Conservation (phyloP, 2,797 vertebrate genomes). For the Hirundo rustica region DNA sequence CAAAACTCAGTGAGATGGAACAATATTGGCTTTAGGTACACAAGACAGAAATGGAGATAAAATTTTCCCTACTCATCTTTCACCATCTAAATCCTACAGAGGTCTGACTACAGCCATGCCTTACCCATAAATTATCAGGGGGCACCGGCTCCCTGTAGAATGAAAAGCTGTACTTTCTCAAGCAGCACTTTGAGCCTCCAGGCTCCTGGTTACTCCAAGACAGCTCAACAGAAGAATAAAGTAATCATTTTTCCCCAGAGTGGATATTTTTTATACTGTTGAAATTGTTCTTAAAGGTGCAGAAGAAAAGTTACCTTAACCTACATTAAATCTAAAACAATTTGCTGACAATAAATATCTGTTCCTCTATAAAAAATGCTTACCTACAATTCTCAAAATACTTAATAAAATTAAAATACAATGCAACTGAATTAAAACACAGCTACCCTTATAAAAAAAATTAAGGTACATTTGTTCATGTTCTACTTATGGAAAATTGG, state of each 20-base stretch:
- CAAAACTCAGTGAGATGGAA: constrained; percentile 3
- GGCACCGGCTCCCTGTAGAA: not conserved
- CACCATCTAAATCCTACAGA: not conserved
- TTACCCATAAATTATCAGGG: not conserved
- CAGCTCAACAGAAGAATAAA: not conserved
- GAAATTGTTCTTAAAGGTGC: constrained; percentile 2
- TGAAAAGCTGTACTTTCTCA: constrained; percentile 16
- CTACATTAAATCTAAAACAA: constrained; percentile 5
- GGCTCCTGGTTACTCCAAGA: not conserved
- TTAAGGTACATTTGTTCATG: not conserved
- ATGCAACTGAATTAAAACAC: not conserved
- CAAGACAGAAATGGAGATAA: not conserved
- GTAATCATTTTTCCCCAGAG: not conserved
- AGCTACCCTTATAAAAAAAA: not conserved
- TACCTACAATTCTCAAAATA: not conserved
- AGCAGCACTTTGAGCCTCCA: not conserved
- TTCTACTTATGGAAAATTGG: not conserved
- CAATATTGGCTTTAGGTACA: constrained; percentile 14
- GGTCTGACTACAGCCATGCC: not conserved
- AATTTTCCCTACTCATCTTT: constrained; percentile 28
- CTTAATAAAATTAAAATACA: not conserved
- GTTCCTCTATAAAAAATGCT: not conserved
- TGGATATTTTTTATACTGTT: not conserved
- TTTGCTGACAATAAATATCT: not conserved
- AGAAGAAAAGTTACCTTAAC: not conserved